phyloP scores from a whole-genome alignment of 2,888 invertebrate species.

The Caenorhabditis sp. region DNA sequence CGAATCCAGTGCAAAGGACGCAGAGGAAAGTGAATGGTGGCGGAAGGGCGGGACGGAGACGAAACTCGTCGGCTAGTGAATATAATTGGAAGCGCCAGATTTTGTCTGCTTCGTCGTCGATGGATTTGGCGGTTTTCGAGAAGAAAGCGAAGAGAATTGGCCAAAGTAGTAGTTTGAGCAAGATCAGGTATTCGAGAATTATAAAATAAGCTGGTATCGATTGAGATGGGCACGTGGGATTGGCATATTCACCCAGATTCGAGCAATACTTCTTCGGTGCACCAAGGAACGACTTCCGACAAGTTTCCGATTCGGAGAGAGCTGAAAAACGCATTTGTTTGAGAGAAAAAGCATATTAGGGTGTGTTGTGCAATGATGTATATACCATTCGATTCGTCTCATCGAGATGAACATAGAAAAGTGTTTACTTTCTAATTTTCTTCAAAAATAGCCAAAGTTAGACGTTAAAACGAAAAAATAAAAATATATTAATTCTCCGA shows the following conservation, averaged over 20 bases:
- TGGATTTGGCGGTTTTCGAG: slow-evolving; percentile 67
- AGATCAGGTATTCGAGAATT: slow-evolving; percentile 53
- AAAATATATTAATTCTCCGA: neutral
- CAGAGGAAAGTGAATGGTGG: slow-evolving; percentile 70
- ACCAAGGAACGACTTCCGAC: slow-evolving; percentile 43
- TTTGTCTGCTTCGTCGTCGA: slow-evolving; percentile 70
- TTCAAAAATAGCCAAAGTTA: too few relatives aligned
- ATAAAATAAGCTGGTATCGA: slow-evolving; percentile 46
- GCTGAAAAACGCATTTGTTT: slow-evolving; percentile 20
- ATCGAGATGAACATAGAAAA: too few relatives aligned
- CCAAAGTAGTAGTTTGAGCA: slow-evolving; percentile 67
- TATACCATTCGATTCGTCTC: too few relatives aligned
- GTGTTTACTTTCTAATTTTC: too few relatives aligned
- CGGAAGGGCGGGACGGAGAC: slow-evolving; percentile 70
- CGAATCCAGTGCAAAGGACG: slow-evolving; percentile 47
- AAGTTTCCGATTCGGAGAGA: slow-evolving; percentile 43
- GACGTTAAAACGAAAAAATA: too few relatives aligned
- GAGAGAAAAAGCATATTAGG: too few relatives aligned
- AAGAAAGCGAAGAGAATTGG: slow-evolving; percentile 72
- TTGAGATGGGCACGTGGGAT: slow-evolving; percentile 58
- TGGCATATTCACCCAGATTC: slow-evolving; percentile 55
- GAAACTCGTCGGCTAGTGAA: slow-evolving; percentile 70
- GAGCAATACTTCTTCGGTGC: slow-evolving; percentile 50
- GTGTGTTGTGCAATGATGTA: too few relatives aligned
- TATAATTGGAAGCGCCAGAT: slow-evolving; percentile 72